These are phyloP conservation scores for Galeruca laticollis DNA, from an alignment of 2,888 invertebrate species.

Conservation along the genomic window DNA sequence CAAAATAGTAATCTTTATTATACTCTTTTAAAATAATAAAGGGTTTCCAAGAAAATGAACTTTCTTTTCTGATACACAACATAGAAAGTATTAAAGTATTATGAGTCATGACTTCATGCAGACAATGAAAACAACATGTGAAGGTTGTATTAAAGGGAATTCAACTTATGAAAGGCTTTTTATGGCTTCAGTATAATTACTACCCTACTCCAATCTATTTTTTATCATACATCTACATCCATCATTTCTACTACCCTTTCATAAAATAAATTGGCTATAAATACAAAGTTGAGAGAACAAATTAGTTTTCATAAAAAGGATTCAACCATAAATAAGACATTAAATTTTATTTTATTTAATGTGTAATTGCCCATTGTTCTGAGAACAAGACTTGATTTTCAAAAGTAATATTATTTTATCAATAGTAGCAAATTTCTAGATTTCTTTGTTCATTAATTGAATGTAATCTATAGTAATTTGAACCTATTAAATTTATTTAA, in stretches of 20 bases:
- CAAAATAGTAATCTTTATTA: not conserved
- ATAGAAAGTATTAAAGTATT: not conserved
- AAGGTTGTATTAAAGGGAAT: constrained; percentile 2
- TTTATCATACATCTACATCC: not conserved
- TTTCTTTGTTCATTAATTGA: no score
- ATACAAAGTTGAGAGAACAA: no score
- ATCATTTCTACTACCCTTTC: not conserved
- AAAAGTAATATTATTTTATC: no score
- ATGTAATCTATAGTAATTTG: no score
- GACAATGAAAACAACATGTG: not conserved
- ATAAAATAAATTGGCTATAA: not conserved
- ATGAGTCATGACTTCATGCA: not conserved
- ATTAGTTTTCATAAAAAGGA: no score
- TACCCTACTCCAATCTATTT: not conserved
- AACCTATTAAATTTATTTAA: no score
- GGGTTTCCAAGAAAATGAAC: not conserved
- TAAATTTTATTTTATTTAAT: no score
- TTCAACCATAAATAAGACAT: no score
- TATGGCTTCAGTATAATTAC: not conserved
- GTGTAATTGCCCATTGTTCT: no score
- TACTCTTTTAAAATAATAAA: no score
- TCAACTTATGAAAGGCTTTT: not conserved
- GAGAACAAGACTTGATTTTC: no score
- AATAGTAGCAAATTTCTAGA: no score
- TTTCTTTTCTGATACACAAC: not conserved